Percentiles rank a stretch among this genome's conserved stretches.
phyloP scores from a whole-genome alignment of 2,113 vertebrate genomes.

The Taurulus bubalis region DNA sequence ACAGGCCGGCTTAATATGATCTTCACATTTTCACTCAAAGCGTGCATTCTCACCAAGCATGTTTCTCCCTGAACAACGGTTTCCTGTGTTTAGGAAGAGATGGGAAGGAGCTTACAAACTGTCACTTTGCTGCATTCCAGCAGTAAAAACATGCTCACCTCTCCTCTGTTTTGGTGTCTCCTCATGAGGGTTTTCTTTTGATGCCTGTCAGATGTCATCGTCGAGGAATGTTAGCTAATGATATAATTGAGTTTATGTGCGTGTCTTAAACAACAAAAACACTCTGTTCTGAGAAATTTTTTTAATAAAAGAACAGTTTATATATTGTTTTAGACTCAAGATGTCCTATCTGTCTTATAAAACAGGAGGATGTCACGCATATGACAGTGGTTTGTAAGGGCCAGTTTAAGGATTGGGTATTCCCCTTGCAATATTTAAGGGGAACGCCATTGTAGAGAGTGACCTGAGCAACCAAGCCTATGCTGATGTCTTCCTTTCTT shows the following conservation, averaged over 20 bases:
- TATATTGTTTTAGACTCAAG: not conserved
- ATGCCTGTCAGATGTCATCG: constrained; percentile 7
- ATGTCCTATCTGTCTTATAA: constrained; percentile 32
- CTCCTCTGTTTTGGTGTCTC: constrained; percentile 21
- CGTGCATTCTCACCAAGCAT: constrained; percentile 36
- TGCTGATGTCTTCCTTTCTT: constrained; percentile 85
- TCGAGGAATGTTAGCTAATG: constrained; percentile 3
- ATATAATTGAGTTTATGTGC: constrained; percentile 2
- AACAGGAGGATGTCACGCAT: constrained; percentile 54
- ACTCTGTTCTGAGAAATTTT: not conserved
- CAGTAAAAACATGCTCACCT: constrained; percentile 19
- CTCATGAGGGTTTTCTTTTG: constrained; percentile 14
- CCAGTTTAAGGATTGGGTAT: constrained; percentile 50
- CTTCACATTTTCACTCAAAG: constrained; percentile 64
- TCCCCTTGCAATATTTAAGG: constrained; percentile 68
- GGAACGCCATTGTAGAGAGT: constrained; percentile 62
- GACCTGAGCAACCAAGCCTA: constrained; percentile 74
- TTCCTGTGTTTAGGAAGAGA: constrained; percentile 67
- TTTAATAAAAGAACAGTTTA: not conserved
- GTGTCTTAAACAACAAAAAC: not conserved
- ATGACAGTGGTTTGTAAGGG: constrained; percentile 49
- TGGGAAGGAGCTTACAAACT: constrained; percentile 35
- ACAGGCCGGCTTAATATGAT: constrained; percentile 56
- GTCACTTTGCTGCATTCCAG: constrained; percentile 47
- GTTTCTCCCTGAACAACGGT: constrained; percentile 44